Base-by-base conservation (phyloP, 2,888 invertebrate species). In the Campoplex nolae region DNA sequence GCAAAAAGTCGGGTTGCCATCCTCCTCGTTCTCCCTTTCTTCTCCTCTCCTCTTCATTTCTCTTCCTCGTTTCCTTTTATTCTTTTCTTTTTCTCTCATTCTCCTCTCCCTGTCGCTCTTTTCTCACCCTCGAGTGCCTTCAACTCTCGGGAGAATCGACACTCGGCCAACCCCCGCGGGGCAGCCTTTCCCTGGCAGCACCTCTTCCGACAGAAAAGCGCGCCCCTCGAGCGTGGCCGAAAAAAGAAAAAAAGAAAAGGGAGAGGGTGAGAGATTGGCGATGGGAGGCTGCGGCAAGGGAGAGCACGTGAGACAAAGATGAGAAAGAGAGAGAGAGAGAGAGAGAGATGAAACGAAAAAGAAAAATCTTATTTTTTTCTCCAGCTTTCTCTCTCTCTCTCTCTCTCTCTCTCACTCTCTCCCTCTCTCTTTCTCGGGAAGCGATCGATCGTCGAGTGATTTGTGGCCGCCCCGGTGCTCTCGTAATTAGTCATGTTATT, bases 391-490 rank as follows among this genome's bases (percentile, higher is more conserved):
- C 78, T 51, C n/a, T 23, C 42, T n/a, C 74, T 54, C 38, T 74
- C n/a, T 73, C 58, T 70, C 58, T 13, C 75, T 62, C 51, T 38
- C 38, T 56, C 13, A 38, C 42, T 28, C 45, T 45, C 48, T 28
- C 45, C 16, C n/a, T 35, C 32, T 45, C 38, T 67, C 42, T 73
- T 48, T 56, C 83, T 45, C 70, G 67, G 42, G 32, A 56, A 65
- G 38, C 87, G 81, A 87, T 87, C 87, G 87, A 87, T 87, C 84
- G 84, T 84, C 87, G 87, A 87, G 87, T 82, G 84, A 87, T 87
- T 87, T 82, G 84, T 84, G 83, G 74, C 58, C 73, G 76, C 76
- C 77, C 67, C 84, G 54, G 71, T 23, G 65, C 78, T 82, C 73
- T 84, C 75, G 81, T 82, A 84, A 87, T 87, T 87, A 87, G 87